Evolutionary conservation across 2,113 vertebrate genomes (phyloP).

Genomic region (Petrocephalus microphthalmus): DNA sequence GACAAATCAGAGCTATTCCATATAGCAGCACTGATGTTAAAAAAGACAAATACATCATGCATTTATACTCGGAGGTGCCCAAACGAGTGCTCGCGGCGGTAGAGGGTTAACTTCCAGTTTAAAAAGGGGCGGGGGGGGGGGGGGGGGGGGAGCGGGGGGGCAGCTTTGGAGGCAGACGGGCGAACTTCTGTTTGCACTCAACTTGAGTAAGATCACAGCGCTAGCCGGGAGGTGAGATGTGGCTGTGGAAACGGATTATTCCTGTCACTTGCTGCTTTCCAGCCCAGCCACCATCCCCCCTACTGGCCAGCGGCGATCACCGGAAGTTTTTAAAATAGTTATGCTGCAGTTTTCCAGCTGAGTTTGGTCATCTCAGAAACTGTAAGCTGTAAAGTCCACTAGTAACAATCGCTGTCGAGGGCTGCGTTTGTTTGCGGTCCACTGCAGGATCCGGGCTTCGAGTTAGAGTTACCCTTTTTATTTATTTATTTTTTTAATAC

Average conservation of each 20-base stretch:
- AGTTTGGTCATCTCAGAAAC: not conserved
- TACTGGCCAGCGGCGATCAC: not conserved
- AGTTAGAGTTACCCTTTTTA: not conserved
- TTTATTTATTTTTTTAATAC: constrained; percentile 3
- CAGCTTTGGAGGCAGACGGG: not conserved
- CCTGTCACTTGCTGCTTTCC: constrained; percentile 21
- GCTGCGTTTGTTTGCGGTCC: not conserved
- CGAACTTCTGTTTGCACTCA: not conserved
- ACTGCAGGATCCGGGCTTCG: not conserved
- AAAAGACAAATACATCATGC: constrained; percentile 34
- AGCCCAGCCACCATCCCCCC: constrained; percentile 7
- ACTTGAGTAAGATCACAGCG: not conserved
- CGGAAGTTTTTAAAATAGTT: not conserved
- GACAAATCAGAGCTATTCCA: constrained; percentile 22
- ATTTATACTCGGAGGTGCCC: constrained; percentile 34
- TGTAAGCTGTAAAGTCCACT: not conserved
- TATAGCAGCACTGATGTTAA: constrained; percentile 15
- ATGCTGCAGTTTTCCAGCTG: not conserved
- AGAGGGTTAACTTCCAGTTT: constrained; percentile 40
- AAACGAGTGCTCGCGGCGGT: constrained; percentile 34
- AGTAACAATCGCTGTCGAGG: not conserved
- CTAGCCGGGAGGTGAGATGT: constrained; percentile 7
- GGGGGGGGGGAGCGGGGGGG: not conserved
- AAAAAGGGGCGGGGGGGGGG: not conserved
- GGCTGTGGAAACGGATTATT: constrained; percentile 19